Base-by-base conservation (phyloP, 2,888 invertebrate genomes). In the Chrysolina oricalcia region DNA sequence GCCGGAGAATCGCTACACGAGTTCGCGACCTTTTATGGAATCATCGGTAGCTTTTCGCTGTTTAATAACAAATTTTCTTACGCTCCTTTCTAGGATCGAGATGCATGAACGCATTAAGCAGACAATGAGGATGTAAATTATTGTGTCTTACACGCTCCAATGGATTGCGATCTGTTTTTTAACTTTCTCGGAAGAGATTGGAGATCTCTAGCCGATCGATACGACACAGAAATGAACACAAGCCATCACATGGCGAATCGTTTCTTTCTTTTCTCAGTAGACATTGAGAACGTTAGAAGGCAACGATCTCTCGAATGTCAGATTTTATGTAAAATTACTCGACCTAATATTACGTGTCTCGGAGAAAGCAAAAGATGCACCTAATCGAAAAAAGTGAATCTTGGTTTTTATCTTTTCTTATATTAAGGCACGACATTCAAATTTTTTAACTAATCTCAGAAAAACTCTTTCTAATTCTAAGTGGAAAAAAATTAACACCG, bases 21-120 rank as follows among this genome's bases (percentile, higher is more conserved):
- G 50, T 17, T 48, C 27, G 11, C 67, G 67, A 35, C 50, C 27
- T 41, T 50, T 50, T 67, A 27, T 27, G 50, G 67, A 27, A 67
- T 67, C 50, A 67, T 67, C 50, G 67, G 67, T 50, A 67, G 50
- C 67, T 67, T 48, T 67, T 67, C 48, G 67, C 50, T 48, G 40
- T 23, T 67, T 35, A 50, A 67, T 67, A 67, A 67, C 67, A 50
- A 67, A 67, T 67, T 67, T 67, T 67, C 67, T 50, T 67, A 67
- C 67, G 67, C 67, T 67, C 67, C 67, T 67, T 48, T 43, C 67
- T 35, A 67, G 19, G 43, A 67, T 66, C 43, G 50, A 50, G 50
- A 50, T 67, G 27, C 67, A 67, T 48, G 50, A 50, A 50, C 50
- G 67, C 27, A 48, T 67, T 67, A 67, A 35, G 35, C 13, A 50